These are phyloP conservation scores for Drosophila tristis DNA, from an alignment of 1,140 invertebrate genomes.

Conservation along the genomic window DNA sequence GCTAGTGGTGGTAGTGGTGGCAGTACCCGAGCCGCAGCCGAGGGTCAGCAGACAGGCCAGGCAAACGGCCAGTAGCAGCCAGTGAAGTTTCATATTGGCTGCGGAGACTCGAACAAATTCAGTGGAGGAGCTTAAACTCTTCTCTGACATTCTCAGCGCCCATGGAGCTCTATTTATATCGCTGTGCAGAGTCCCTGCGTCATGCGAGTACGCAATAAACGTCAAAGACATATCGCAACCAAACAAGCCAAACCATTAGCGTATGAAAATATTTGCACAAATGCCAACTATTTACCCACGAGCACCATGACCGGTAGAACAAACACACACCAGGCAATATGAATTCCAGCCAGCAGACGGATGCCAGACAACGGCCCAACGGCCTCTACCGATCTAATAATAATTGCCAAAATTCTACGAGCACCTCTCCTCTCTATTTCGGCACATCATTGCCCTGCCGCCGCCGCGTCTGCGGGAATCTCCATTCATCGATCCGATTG, in stretches of 20 bases:
- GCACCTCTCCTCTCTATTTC: too few relatives aligned
- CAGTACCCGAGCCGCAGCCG: neutral
- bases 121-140: conserved; percentile 1
- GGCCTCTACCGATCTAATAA: neutral
- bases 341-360: neutral
- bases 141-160: conserved; percentile 10
- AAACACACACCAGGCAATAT: neutral
- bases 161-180: conserved; percentile 26
- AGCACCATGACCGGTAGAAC: neutral
- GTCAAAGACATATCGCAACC: neutral
- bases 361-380: neutral
- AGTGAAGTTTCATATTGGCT: conserved; percentile 32
- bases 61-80: conserved; percentile 24
- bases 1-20: neutral
- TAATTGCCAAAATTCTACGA: neutral
- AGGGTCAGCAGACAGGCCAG: conserved; percentile 16
- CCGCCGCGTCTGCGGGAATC: conserved; percentile 3
- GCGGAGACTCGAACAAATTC: neutral
- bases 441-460: too few relatives aligned
- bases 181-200: conserved; percentile 10
- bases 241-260: too few relatives aligned
- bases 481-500: conserved; percentile 24
- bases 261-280: conserved; percentile 10
- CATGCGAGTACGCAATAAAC: conserved; percentile 16
- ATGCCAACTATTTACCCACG: conserved; percentile 15